These are phyloP conservation scores for Hippocampus comes DNA, from an alignment of 2,113 vertebrate genomes.

Conservation along the genomic window DNA sequence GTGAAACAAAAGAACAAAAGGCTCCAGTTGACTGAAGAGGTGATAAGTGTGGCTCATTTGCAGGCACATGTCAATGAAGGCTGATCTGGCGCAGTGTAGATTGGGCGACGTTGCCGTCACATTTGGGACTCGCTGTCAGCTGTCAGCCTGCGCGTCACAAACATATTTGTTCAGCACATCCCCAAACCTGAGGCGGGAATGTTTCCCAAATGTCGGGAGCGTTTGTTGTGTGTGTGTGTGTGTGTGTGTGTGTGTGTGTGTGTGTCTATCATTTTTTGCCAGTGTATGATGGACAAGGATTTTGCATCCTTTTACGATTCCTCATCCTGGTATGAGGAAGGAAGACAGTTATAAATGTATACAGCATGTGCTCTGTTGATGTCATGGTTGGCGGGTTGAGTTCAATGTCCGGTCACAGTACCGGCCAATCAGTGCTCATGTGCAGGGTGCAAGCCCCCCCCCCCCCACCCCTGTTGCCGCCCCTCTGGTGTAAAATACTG, in stretches of 20 bases:
- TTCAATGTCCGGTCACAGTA: conserved; percentile 27
- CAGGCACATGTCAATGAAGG: conserved; percentile 31
- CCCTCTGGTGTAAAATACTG: conserved; percentile 11
- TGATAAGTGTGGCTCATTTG: conserved; percentile 39
- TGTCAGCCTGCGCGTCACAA: conserved; percentile 1
- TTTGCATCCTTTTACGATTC: conserved; percentile 30
- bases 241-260: conserved; percentile 12
- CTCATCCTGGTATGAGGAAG: conserved; percentile 26
- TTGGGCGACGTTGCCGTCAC: conserved; percentile 7
- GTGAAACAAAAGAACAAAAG: conserved; percentile 4
- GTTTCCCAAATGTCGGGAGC: conserved; percentile 18
- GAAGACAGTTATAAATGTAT: conserved; percentile 3
- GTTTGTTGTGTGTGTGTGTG: conserved; percentile 14
- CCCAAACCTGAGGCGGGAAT: conserved; percentile 5
- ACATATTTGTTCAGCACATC: conserved; percentile 18
- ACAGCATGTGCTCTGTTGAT: conserved; percentile 56
- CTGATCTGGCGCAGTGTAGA: conserved; percentile 15
- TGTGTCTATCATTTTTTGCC: neutral
- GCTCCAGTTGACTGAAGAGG: conserved; percentile 35
- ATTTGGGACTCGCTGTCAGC: conserved; percentile 18
- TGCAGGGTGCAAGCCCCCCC: neutral
- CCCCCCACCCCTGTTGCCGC: neutral
- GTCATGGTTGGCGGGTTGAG: conserved; percentile 15
- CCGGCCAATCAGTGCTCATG: conserved; percentile 2
- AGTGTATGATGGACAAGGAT: neutral